Percentiles rank a stretch among this genome's conserved stretches.
phyloP scores from a whole-genome alignment of 2,888 invertebrate genomes.

The Idaea straminata region DNA sequence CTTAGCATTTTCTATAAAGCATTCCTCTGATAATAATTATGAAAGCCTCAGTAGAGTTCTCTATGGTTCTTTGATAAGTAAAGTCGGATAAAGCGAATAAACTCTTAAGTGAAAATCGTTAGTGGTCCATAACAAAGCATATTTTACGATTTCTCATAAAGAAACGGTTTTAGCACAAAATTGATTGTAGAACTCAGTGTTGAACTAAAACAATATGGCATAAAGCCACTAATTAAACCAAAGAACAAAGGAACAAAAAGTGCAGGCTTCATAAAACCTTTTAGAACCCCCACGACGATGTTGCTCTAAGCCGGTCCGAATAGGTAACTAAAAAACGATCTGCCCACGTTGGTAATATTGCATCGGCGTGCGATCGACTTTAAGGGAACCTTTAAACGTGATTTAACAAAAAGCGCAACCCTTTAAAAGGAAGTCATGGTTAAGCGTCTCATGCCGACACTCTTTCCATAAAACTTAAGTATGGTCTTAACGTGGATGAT shows the following conservation, averaged over 20 bases:
- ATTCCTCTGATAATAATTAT: not conserved
- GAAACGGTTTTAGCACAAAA: conserved; percentile 21
- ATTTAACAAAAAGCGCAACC: conserved; percentile 76
- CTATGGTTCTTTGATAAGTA: not conserved
- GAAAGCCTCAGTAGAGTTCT: not conserved
- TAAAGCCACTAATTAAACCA: conserved; percentile 68
- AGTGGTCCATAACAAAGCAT: not conserved
- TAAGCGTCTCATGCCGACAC: conserved; percentile 69
- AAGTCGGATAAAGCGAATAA: not conserved
- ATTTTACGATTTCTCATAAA: not conserved
- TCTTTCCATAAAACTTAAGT: conserved; percentile 75
- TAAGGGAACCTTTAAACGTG: conserved; percentile 59
- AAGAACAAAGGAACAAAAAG: conserved; percentile 64
- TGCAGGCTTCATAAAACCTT: conserved; percentile 56
- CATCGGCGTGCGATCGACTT: conserved; percentile 60
- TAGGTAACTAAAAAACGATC: conserved; percentile 57
- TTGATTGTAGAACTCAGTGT: conserved; percentile 27
- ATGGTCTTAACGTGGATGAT: conserved; percentile 73
- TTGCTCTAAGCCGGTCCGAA: conserved; percentile 47
- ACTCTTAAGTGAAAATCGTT: not conserved
- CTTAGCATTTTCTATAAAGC: not conserved
- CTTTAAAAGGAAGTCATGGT: conserved; percentile 71
- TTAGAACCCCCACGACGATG: conserved; percentile 70
- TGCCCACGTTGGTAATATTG: conserved; percentile 54
- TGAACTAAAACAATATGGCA: conserved; percentile 58